Base-by-base conservation (phyloP, 2,113 vertebrate genomes). In the Aleadryas rufinucha region DNA sequence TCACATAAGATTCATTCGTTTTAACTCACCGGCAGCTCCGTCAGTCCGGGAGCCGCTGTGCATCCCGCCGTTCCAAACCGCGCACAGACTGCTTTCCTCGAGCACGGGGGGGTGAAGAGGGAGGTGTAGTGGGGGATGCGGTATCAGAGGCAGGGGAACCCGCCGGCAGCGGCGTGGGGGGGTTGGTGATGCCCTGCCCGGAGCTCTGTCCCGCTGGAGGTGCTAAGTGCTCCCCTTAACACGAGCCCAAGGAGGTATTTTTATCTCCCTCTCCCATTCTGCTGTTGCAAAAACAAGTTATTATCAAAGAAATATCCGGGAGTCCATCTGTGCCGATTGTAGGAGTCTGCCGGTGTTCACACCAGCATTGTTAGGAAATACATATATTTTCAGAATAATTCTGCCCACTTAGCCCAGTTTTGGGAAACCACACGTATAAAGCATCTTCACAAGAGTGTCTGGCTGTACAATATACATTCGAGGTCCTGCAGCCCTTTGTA, bases 321-420 rank as follows among this genome's bases (percentile, higher is more conserved):
- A 81, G 41, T 26, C 11, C 1, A 0, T 16, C n/a, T 33, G 5
- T 21, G 27, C 18, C 0, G 0, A 1, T 56, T 24, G 4, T 1
- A 60, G 17, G 28, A 65, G 6, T 6, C 12, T 6, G 8, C 3
- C 2, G 1, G 3, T 22, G 7, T 11, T 66, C 50, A n/a, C 10
- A 37, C 1, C 31, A 6, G 0, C 18, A 5, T 24, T 49, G 7
- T 30, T 33, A 17, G 42, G 18, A 76, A 28, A 79, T 5, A 12
- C 1, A 2, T 12, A 1, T 3, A 1, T 60, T 69, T 92, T 31
- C 10, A 30, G 27, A 83, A 26, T 5, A 1, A 5, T 13, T 30
- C 35, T 64, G 10, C 7, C 5, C 7, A 5, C 15, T 59, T 37
- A 39, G 3, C 3, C 28, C 3, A 8, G 3, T 33, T 80, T 68